Conservation (phyloP, 2,888 invertebrate species). For the Teleogryllus oceanicus region DNA sequence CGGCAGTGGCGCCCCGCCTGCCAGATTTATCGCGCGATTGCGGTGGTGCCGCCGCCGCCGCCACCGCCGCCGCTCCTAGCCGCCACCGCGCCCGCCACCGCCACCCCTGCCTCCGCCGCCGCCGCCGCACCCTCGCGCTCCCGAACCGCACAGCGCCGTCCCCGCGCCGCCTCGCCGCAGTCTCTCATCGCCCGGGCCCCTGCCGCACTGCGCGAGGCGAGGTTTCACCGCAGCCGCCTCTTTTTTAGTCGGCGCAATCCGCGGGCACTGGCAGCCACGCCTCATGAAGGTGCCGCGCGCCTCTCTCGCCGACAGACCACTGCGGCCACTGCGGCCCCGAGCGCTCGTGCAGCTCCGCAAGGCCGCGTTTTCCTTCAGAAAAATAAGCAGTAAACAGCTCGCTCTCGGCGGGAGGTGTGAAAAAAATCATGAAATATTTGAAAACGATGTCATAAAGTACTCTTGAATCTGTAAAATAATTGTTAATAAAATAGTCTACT, state of each 20-base stretch:
- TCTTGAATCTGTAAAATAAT: too few relatives aligned
- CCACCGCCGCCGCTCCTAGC: background rate
- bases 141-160: background rate
- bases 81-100: background rate
- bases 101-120: background rate
- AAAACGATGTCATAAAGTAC: too few relatives aligned
- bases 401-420: too few relatives aligned
- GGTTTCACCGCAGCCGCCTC: too few relatives aligned
- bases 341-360: background rate
- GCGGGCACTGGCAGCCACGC: background rate
- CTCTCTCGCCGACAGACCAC: background rate
- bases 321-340: background rate
- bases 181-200: background rate
- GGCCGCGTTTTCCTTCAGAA: too few relatives aligned
- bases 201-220: background rate
- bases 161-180: background rate
- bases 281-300: background rate
- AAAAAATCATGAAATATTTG: too few relatives aligned
- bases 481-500: too few relatives aligned
- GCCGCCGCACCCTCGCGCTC: background rate
- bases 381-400: too few relatives aligned
- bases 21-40: slow-evolving; percentile 24
- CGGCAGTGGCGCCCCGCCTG: background rate
- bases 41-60: background rate
- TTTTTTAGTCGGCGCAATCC: too few relatives aligned